Conservation (phyloP, 2,888 invertebrate species). For the Andrena minutula region DNA sequence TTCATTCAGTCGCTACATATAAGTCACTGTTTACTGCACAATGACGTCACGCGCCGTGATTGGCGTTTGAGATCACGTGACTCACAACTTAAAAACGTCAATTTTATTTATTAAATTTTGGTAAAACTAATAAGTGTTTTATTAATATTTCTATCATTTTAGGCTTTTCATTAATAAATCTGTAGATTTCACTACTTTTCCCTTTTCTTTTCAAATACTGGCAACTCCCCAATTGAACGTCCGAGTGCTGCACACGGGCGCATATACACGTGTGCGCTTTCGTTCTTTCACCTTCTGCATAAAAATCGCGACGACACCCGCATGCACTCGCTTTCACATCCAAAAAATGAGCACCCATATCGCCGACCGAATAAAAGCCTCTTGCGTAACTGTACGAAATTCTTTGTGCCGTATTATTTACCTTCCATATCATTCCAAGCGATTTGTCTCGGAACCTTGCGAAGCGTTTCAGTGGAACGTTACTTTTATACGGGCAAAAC, state of each 20-base stretch:
- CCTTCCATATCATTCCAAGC: background rate
- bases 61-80: too few relatives aligned
- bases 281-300: constrained; percentile 58
- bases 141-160: too few relatives aligned
- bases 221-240: too few relatives aligned
- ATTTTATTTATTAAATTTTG: too few relatives aligned
- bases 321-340: constrained; percentile 62
- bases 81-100: too few relatives aligned
- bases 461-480: background rate
- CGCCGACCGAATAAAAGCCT: constrained; percentile 43
- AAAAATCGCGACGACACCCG: constrained; percentile 58
- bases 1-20: too few relatives aligned
- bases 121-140: too few relatives aligned
- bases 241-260: constrained; percentile 24
- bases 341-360: constrained; percentile 55
- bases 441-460: background rate
- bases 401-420: constrained; percentile 23
- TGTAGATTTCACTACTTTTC: too few relatives aligned
- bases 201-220: too few relatives aligned
- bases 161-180: too few relatives aligned
- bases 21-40: too few relatives aligned
- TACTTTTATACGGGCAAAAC: background rate
- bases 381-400: constrained; percentile 49
- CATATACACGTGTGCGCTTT: constrained; percentile 27
- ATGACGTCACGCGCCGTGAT: too few relatives aligned